Evolutionary conservation across 2,797 vertebrate genomes (phyloP), one percentile per base, ranked within the genome.

Genomic region (Anas capensis): DNA sequence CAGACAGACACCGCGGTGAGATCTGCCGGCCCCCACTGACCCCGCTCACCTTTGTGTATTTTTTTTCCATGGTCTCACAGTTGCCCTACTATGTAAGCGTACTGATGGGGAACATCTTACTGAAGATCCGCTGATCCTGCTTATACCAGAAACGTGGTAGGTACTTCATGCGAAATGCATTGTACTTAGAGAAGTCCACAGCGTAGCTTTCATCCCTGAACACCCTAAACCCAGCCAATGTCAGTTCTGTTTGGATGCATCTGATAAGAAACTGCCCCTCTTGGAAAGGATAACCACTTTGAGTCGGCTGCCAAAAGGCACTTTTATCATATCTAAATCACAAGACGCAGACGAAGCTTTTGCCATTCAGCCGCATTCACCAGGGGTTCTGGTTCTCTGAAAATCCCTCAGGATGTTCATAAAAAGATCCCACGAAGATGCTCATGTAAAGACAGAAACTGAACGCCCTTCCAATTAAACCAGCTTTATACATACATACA

Each of bases 381-480:
- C 44, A 5, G 29, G 10, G 2, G 1, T 58, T 73, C 56, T n/a
- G 5, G 5, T 80, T 65, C 46, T 65, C 23, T 26, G 24, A 69
- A 79, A 76, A 87, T 10, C 11, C 11, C 48, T 2, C 2, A 18
- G 10, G 44, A 58, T 7, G 3, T 29, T 27, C 46, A 15, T 12
- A 36, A 56, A 51, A 19, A 79, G 20, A 51, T 17, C 29, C 53
- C 10, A n/a, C 31, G 8, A 5, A 36, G 51, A 49, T 18, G 23
- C 26, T 62, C 46, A 14, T 44, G 16, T 27, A 5, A 69, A 53
- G 36, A 0, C 40, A 31, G 6, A 56, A n/a, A 16, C 17, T 34
- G 8, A 86, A 20, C 2, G 7, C 2, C 6, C 10, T 11, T 29
- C 1, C 10, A 42, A 8, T 0, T 15, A 12, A 69, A n/a, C 11